Conservation (phyloP, 1,140 invertebrate genomes). For the Nephila pilipes region DNA sequence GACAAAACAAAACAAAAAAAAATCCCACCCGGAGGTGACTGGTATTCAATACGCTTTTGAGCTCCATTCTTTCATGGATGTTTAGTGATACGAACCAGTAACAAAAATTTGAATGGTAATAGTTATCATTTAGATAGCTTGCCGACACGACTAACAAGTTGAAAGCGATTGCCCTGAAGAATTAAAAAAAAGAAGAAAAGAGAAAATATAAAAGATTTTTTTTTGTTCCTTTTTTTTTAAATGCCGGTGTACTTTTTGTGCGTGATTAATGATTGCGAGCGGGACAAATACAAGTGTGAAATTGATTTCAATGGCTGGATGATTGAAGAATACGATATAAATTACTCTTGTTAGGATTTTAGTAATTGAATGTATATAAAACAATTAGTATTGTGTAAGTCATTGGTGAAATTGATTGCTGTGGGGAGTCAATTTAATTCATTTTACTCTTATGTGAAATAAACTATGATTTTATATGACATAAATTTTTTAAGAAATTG, state of each 20-base stretch:
- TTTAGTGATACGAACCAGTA: background rate
- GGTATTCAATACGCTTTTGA: background rate
- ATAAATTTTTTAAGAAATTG: background rate
- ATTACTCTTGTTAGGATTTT: background rate
- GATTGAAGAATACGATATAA: slow-evolving; percentile 9
- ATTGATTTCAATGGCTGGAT: slow-evolving; percentile 29
- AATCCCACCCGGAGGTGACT: background rate
- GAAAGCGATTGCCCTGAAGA: background rate
- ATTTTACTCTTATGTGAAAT: background rate
- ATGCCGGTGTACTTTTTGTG: background rate
- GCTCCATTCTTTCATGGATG: background rate
- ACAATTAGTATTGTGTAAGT: slow-evolving; percentile 15
- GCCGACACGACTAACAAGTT: slow-evolving; percentile 37
- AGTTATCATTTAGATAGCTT: background rate
- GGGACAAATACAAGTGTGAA: slow-evolving; percentile 46
- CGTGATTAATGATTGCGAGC: background rate
- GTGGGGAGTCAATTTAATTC: background rate
- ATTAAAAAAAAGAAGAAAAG: background rate
- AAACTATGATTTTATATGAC: background rate
- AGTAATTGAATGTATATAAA: slow-evolving; percentile 23
- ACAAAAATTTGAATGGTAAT: slow-evolving; percentile 36
- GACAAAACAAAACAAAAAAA: background rate
- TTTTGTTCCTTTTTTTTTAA: background rate
- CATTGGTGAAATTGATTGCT: background rate
- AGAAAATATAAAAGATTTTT: no score